Conservation (phyloP, 2,113 vertebrate species). For the Etheostoma cragini region DNA sequence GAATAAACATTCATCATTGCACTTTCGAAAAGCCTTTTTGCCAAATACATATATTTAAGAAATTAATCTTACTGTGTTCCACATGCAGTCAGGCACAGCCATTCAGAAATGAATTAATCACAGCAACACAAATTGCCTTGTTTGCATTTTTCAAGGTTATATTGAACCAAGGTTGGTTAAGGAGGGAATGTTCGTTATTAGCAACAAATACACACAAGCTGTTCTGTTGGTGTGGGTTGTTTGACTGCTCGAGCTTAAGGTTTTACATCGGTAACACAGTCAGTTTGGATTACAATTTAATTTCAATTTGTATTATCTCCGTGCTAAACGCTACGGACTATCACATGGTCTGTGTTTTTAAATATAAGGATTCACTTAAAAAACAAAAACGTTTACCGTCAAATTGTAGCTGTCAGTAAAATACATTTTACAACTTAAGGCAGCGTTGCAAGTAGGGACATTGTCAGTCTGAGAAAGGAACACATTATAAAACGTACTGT, state of each 20-base stretch:
- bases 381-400: conserved; percentile 6
- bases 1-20: conserved; percentile 71
- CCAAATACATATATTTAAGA: conserved; percentile 58
- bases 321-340: not conserved
- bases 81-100: conserved; percentile 53
- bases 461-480: not conserved
- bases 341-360: conserved; percentile 16
- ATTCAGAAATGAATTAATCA: conserved; percentile 74
- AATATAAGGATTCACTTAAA: conserved; percentile 17
- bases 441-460: not conserved
- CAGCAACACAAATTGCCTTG: conserved; percentile 43
- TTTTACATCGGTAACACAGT: conserved; percentile 20
- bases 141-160: conserved; percentile 71
- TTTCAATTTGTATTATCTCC: conserved; percentile 47
- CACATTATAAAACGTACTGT: not conserved
- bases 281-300: conserved; percentile 28
- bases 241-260: conserved; percentile 17
- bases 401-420: conserved; percentile 10
- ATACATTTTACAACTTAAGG: conserved; percentile 4
- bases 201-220: conserved; percentile 36
- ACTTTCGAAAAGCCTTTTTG: conserved; percentile 31
- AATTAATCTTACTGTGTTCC: conserved; percentile 67
- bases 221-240: conserved; percentile 41
- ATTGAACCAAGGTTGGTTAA: conserved; percentile 53
- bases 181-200: conserved; percentile 35